Evolutionary conservation across 2,888 invertebrate species (phyloP).

Genomic region (Nomada flava): DNA sequence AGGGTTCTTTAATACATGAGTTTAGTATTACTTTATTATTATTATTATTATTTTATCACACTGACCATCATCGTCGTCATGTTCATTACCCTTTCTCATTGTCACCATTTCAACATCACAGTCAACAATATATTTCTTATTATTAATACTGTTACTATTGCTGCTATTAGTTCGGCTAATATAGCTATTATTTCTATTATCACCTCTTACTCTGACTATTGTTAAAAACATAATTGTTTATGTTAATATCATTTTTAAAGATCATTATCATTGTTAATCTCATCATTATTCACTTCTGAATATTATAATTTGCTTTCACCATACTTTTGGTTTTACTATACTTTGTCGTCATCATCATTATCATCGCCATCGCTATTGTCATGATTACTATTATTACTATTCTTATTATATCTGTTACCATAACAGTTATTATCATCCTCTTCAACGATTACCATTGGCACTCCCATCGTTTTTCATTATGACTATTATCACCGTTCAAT

Average conservation of each 20-base stretch:
- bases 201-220: constrained; percentile 29
- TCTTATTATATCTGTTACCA: constrained; percentile 29
- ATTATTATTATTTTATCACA: constrained; percentile 43
- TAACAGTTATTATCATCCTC: constrained; percentile 34
- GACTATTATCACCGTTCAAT: constrained; percentile 1
- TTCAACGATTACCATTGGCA: constrained; percentile 18
- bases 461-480: constrained; percentile 1
- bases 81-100: constrained; percentile 58
- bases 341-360: constrained; percentile 44
- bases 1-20: constrained; percentile 77
- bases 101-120: constrained; percentile 50
- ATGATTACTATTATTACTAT: constrained; percentile 32
- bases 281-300: constrained; percentile 36
- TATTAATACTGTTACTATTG: constrained; percentile 48
- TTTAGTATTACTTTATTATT: constrained; percentile 63
- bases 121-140: constrained; percentile 71
- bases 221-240: constrained; percentile 20
- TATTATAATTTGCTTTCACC: constrained; percentile 20
- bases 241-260: constrained; percentile 40
- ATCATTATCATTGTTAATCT: constrained; percentile 33
- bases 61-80: constrained; percentile 55
- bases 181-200: constrained; percentile 21
- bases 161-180: constrained; percentile 48
- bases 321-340: constrained; percentile 17
- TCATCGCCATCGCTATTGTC: constrained; percentile 29